Evolutionary conservation across 2,113 vertebrate genomes (phyloP).

Genomic region (Tricholaema leucomelas): DNA sequence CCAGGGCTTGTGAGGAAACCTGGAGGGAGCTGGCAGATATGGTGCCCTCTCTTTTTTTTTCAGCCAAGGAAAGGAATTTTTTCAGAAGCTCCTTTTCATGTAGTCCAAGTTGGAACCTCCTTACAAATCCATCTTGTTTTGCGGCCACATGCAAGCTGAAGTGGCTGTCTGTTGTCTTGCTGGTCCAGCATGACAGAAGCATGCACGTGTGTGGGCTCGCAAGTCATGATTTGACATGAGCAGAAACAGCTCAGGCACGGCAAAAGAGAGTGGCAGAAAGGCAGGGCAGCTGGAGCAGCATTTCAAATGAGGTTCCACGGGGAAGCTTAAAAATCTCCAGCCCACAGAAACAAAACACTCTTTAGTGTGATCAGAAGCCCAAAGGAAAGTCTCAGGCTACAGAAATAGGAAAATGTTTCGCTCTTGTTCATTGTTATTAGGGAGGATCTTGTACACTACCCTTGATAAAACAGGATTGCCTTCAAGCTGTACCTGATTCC

Average conservation of each 20-base stretch:
- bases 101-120: not conserved
- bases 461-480: slow-evolving; percentile 21
- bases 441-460: not conserved
- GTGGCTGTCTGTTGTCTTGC: not conserved
- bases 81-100: not conserved
- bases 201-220: not conserved
- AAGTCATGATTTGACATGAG: not conserved
- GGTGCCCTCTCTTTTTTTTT: not conserved
- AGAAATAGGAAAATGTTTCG: not conserved
- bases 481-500: slow-evolving; percentile 7
- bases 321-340: not conserved
- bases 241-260: not conserved
- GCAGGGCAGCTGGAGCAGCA: not conserved
- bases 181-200: not conserved
- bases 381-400: not conserved
- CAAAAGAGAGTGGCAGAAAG: not conserved
- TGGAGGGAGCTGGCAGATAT: not conserved
- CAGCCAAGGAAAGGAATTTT: not conserved
- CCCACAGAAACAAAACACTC: not conserved
- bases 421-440: not conserved
- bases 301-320: not conserved
- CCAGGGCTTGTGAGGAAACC: not conserved
- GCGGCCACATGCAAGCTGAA: not conserved
- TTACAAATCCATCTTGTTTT: not conserved
- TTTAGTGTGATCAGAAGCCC: not conserved